These are phyloP conservation scores for Lacerta viridis DNA, from an alignment of 2,797 vertebrate species.

Conservation along the genomic window DNA sequence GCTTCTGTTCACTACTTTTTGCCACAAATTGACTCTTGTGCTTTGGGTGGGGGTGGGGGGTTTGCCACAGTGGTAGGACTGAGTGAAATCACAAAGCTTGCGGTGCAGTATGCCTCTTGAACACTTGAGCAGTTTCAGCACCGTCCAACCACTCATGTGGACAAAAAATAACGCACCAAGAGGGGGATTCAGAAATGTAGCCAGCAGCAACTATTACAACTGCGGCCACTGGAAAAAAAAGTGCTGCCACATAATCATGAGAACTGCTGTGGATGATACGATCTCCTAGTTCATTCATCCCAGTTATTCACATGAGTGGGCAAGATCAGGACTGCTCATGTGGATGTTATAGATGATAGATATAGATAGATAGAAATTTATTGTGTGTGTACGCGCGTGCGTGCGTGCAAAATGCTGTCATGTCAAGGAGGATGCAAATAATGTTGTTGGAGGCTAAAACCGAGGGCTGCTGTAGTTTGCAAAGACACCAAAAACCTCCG, in stretches of 20 bases:
- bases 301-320: not conserved
- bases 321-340: not conserved
- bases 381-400: no score
- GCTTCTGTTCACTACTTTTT: not conserved
- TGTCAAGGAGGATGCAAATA: not conserved
- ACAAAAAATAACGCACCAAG: not conserved
- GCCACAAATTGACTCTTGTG: conserved; percentile 2
- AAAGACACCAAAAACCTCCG: conserved; percentile 1
- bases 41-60: no score
- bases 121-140: not conserved
- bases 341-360: no score
- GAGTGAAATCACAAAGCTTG: not conserved
- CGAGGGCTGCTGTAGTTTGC: not conserved
- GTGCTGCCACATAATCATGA: not conserved
- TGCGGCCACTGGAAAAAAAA: not conserved
- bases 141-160: not conserved
- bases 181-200: not conserved
- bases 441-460: not conserved
- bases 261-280: not conserved
- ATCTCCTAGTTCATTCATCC: not conserved
- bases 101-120: not conserved
- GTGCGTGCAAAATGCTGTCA: not conserved
- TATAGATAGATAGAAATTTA: no score
- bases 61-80: not conserved
- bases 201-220: not conserved